phyloP scores from a whole-genome alignment of 1,140 invertebrate genomes.

The Nixonia krombeini region DNA sequence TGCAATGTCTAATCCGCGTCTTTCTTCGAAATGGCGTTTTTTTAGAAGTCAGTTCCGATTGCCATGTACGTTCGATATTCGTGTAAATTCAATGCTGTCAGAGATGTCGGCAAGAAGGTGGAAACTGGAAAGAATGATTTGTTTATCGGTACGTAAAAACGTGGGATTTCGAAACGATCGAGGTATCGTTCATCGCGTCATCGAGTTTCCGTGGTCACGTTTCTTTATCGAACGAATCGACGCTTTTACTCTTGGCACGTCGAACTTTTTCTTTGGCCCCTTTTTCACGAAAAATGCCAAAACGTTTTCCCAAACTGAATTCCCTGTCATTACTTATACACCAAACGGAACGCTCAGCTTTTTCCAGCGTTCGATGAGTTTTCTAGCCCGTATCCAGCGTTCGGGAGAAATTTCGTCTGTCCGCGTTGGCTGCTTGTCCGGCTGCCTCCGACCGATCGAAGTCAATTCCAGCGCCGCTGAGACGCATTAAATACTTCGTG shows the following conservation, averaged over 20 bases:
- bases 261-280: slow-evolving; percentile 22
- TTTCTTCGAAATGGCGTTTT: no score
- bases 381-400: slow-evolving; percentile 21
- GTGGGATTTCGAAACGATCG: no score
- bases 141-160: no score
- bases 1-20: no score
- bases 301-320: slow-evolving; percentile 46
- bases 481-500: slow-evolving; percentile 41
- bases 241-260: background rate
- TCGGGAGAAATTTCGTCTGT: slow-evolving; percentile 17
- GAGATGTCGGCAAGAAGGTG: no score
- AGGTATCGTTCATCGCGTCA: no score
- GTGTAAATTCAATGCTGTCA: no score
- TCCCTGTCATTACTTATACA: slow-evolving; percentile 40
- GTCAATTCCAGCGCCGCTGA: slow-evolving; percentile 25
- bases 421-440: slow-evolving; percentile 23
- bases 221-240: no score
- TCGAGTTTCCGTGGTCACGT: no score
- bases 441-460: slow-evolving; percentile 16
- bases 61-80: no score
- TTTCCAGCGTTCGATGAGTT: slow-evolving; percentile 23
- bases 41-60: no score
- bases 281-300: slow-evolving; percentile 23
- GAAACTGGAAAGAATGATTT: no score
- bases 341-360: slow-evolving; percentile 27